A percentile compares a stretch with the other conserved stretches of the same genome.
Conservation (phyloP, 2,888 invertebrate genomes). For the Himalopsyche kuldschensis region DNA sequence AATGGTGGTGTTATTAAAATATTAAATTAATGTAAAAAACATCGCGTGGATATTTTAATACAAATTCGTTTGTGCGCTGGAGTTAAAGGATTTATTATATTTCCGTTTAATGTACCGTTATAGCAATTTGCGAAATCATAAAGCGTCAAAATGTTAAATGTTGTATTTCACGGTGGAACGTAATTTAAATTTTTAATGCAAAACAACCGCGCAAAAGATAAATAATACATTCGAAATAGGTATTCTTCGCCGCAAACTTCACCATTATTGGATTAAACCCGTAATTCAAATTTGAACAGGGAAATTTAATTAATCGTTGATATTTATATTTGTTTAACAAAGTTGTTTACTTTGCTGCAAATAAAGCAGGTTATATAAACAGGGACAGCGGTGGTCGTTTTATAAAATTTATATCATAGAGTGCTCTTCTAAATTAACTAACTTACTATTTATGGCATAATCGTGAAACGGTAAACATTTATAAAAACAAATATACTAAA, state of each 20-base stretch:
- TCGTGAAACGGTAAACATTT: too few relatives aligned
- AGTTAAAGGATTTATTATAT: neutral
- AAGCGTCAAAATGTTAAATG: neutral
- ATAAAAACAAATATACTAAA: too few relatives aligned
- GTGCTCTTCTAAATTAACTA: neutral
- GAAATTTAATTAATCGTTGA: constrained; percentile 38
- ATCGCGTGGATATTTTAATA: neutral
- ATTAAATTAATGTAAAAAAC: neutral
- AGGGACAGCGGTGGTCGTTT: neutral
- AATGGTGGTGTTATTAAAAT: neutral
- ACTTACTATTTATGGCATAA: too few relatives aligned
- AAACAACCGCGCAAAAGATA: neutral
- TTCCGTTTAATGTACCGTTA: neutral
- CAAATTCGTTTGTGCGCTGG: neutral
- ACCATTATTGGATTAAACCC: constrained; percentile 35
- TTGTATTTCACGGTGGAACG: neutral
- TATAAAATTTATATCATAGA: neutral
- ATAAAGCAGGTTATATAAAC: constrained; percentile 5
- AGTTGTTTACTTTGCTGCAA: constrained; percentile 17
- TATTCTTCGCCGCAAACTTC: constrained; percentile 21
- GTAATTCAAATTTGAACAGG: constrained; percentile 33
- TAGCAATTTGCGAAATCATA: neutral
- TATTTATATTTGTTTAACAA: constrained; percentile 31
- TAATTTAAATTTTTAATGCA: neutral
- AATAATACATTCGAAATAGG: neutral